Conservation (phyloP, 2,888 invertebrate genomes). For the Mesopsocus fuscifrons region DNA sequence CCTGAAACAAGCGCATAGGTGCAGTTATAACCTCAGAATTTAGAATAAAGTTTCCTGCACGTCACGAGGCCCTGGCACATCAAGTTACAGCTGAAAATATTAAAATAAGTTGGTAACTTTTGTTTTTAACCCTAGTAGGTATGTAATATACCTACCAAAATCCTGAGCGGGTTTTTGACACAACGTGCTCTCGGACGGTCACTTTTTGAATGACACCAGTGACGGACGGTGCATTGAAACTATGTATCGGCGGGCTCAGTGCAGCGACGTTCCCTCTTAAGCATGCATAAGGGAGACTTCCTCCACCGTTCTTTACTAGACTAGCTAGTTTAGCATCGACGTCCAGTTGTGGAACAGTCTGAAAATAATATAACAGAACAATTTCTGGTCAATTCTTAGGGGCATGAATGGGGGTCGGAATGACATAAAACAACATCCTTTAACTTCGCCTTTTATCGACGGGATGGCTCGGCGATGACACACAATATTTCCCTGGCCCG, state of each 20-base stretch:
- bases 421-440: no score
- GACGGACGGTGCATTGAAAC: conserved; percentile 49
- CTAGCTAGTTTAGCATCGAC: background rate
- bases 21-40: background rate
- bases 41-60: background rate
- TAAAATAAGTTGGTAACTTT: no score
- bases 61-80: no score
- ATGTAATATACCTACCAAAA: conserved; percentile 62
- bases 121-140: no score
- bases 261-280: conserved; percentile 57
- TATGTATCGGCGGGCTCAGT: conserved; percentile 51
- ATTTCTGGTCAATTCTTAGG: no score
- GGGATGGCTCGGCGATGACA: no score
- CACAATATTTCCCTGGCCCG: no score
- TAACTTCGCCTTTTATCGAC: no score
- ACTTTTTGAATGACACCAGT: conserved; percentile 63
- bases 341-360: no score
- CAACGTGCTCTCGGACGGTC: conserved; percentile 62
- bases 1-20: conserved; percentile 21
- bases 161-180: conserved; percentile 56
- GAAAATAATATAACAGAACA: no score
- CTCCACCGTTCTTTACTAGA: conserved; percentile 7
- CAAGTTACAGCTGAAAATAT: no score
- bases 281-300: conserved; percentile 40
- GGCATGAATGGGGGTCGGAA: no score